Evolutionary conservation across 2,888 invertebrate genomes (phyloP), one percentile per base, ranked within the genome.

Genomic region (Ormyrus pomaceus): DNA sequence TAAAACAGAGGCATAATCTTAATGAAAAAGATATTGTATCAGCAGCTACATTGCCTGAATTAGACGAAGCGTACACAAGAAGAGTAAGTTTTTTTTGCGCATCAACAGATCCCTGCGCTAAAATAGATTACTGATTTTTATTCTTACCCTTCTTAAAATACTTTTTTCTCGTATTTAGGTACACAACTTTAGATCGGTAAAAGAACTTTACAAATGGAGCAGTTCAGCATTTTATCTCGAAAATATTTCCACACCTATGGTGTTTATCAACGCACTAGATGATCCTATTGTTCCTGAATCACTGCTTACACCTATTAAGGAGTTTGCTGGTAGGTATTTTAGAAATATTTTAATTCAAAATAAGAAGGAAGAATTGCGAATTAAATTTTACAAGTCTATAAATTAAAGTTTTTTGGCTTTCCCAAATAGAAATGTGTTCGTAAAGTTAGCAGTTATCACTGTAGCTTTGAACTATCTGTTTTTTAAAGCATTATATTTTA

Each of bases 271-370:
- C 91, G 94, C 98, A 8, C 93, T 94, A 84, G 98, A 98, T 91
- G 98, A 98, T 92, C 98, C 98, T 3, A 93, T 98, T 69, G 95
- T 98, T 69, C 98, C 98, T 7, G 95, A 95, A 84, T 93, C 94
- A 50, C 91, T 98, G 77, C 91, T 96, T 83, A 92, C 93, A 34
- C 94, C 95, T 6, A 94, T 97, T 68, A 94, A 94, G 87, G 93
- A 95, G 85, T 94, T 94, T 92, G 95, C 95, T 86, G 93, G 97
- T 97, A 69, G 62, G 8, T 53, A 5, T 10, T 51, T 48, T 4
- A 34, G 11, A 68, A 68, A 53, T 11, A 48, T 70, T 19, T 5
- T 34, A 34, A 34, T 34, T 4, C 4, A 34, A 34, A 34, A 34
- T 34, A 34, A 34, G 4, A 2, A 34, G 34, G 4, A 34, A 34